These are phyloP conservation scores for Empidonax traillii DNA, from an alignment of 2,113 vertebrate species.

Conservation along the genomic window DNA sequence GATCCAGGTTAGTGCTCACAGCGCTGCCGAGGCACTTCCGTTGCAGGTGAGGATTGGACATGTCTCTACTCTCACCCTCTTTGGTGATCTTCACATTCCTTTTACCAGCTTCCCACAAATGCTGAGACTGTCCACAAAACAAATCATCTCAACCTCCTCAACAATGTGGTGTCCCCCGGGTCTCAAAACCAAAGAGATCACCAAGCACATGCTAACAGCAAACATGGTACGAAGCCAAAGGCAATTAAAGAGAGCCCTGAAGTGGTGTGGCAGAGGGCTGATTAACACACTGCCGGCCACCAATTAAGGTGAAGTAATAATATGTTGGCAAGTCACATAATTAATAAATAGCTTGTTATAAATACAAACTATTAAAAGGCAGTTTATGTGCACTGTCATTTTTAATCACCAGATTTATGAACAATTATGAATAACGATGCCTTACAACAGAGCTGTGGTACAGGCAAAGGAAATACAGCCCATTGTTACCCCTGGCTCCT, in stretches of 20 bases:
- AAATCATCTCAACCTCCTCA: background rate
- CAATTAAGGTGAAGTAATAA: conserved; percentile 36
- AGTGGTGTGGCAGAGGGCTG: background rate
- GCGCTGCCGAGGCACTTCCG: background rate
- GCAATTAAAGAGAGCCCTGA: background rate
- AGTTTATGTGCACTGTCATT: conserved; percentile 27
- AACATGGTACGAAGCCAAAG: background rate
- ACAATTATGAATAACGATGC: background rate
- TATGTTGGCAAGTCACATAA: conserved; percentile 20
- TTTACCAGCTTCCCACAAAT: background rate
- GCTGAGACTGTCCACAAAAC: background rate
- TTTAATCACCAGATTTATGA: conserved; percentile 29
- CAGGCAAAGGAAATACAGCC: background rate
- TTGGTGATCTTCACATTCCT: background rate
- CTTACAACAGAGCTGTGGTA: background rate
- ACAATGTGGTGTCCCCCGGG: background rate
- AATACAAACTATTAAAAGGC: conserved; percentile 20
- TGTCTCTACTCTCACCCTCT: background rate
- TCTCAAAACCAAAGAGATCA: background rate
- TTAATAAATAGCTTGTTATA: conserved; percentile 17
- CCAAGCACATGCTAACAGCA: background rate
- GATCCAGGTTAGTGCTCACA: background rate
- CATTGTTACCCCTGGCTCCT: background rate
- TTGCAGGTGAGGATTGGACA: background rate
- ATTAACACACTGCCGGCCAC: background rate